Evolutionary conservation across 1,140 invertebrate species (phyloP), one percentile per base, ranked within the genome.

Genomic region (Antheraea pernyi): DNA sequence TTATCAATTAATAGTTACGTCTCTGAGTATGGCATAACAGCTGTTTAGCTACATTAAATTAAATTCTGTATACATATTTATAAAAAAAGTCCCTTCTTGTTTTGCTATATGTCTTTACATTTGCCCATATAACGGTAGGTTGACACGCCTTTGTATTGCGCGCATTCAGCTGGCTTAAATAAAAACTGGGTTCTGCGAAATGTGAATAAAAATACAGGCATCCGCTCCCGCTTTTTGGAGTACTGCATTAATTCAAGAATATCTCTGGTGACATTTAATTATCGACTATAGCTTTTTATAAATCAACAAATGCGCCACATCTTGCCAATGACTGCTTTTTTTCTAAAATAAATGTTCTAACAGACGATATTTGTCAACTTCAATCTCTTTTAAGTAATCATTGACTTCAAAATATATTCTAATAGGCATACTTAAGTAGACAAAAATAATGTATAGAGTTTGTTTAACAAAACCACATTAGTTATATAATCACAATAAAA

Each of bases 91-190:
- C 75, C 9, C 62, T 77, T 81, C 77, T 59, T 73, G 75, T 39
- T 22, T n/a, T 22, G 7, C 59, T 71, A 10, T 72, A 67, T 66
- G 8, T 65, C 68, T 61, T 65, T 36, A 22, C 64, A 37, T 65
- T 65, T 46, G 19, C 64, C 37, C 39, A 65, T 48, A 73, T 67
- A 58, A 11, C 39, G 69, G 59, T 73, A 74, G 67, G 78, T 80
- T 84, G 80, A 80, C 83, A 79, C 75, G 76, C 79, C 82, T 88
- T 86, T 88, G 86, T 84, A 80, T 83, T 78, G 79, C 78, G 80
- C 73, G 80, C 78, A 83, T 86, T 83, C 79, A 80, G 80, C 77
- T 70, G 73, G 77, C 80, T 78, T 81, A 83, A 83, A 86, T 85
- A 86, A 88, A 85, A 86, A 85, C 75, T 72, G 77, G 60, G 71